A percentile compares a stretch with the other conserved stretches of the same genome.
phyloP scores from a whole-genome alignment of 2,797 vertebrate genomes.

The Perodicticus potto region DNA sequence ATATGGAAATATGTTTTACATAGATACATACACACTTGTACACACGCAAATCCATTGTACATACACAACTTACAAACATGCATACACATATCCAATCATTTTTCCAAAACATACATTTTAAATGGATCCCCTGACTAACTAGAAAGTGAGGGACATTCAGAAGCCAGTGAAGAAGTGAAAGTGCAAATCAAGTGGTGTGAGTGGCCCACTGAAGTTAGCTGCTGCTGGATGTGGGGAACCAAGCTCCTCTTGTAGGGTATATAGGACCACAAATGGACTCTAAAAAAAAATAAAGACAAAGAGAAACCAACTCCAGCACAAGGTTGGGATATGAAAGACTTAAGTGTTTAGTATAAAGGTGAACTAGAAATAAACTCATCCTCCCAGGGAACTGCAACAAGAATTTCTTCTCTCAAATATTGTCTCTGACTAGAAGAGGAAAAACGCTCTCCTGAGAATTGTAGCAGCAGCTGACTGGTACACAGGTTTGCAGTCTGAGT shows the following conservation, averaged over 20 bases:
- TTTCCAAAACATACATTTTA: background rate
- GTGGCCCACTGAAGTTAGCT: background rate
- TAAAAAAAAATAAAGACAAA: background rate
- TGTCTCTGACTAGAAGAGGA: background rate
- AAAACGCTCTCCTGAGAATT: background rate
- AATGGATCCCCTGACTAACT: background rate
- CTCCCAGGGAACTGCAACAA: background rate
- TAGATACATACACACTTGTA: background rate
- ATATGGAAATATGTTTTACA: background rate
- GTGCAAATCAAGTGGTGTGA: background rate
- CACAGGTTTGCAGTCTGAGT: too few species aligned
- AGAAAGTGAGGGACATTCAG: background rate
- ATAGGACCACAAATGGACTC: background rate
- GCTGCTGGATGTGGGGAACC: background rate
- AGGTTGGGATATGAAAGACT: background rate
- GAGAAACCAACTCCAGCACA: background rate
- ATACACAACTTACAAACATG: background rate
- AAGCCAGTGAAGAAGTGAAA: background rate
- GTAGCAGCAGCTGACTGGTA: background rate
- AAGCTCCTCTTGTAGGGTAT: background rate
- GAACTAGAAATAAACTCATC: background rate
- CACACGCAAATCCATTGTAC: background rate
- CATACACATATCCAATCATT: background rate
- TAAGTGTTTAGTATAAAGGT: background rate
- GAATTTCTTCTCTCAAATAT: background rate